Conservation (phyloP, 2,113 vertebrate genomes). For the Okapia johnstoni region DNA sequence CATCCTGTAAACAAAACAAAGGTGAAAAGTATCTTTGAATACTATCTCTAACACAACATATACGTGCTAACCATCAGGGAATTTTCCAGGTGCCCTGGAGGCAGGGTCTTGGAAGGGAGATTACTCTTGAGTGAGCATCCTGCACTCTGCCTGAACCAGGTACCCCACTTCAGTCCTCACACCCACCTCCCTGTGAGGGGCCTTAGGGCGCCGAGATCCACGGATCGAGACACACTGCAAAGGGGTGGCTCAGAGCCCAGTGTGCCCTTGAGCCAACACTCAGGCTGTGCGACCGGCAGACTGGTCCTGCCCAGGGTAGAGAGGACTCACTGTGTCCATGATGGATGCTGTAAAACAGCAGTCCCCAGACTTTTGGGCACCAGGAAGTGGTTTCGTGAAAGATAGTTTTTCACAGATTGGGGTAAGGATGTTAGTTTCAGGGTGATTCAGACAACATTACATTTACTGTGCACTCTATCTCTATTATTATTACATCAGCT, state of each 20-base stretch:
- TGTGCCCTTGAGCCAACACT: not conserved
- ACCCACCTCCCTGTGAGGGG: not conserved
- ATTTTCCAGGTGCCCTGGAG: not conserved
- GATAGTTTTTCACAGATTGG: not conserved
- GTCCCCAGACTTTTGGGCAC: not conserved
- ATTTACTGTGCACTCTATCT: not conserved
- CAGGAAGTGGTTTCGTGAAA: not conserved
- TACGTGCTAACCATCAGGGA: not conserved
- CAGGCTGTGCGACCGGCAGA: rapidly evolving
- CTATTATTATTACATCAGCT: not conserved
- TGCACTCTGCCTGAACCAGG: not conserved
- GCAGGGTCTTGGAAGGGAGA: not conserved
- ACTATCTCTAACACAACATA: not conserved
- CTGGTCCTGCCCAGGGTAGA: not conserved
- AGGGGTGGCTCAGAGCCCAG: not conserved
- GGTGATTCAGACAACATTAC: not conserved
- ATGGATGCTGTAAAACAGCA: not conserved
- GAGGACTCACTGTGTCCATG: not conserved
- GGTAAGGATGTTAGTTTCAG: not conserved
- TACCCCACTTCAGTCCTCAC: not conserved
- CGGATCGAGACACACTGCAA: rapidly evolving
- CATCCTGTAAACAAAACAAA: not conserved
- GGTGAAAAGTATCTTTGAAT: rapidly evolving
- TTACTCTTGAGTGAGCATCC: rapidly evolving
- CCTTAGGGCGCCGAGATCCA: rapidly evolving